phyloP scores from a whole-genome alignment of 2,113 vertebrate genomes.

The Silurus meridionalis region DNA sequence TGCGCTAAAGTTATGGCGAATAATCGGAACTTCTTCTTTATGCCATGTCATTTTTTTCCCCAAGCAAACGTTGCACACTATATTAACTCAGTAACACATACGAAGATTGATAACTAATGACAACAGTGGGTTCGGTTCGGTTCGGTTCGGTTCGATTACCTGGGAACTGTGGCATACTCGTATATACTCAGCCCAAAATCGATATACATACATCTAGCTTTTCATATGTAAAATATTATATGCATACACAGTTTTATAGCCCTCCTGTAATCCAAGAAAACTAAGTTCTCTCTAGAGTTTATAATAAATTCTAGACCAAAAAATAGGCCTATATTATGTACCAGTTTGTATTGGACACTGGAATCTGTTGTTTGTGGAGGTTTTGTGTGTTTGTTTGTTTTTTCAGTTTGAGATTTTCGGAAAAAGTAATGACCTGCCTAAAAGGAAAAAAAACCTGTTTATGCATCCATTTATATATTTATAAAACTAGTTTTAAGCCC shows the following conservation, averaged over 20 bases:
- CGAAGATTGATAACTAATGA: neutral
- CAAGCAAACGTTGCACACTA: neutral
- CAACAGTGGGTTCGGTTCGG: neutral
- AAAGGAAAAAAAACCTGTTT: too few relatives aligned
- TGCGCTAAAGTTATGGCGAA: neutral
- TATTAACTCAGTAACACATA: neutral
- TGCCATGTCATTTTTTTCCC: too few relatives aligned
- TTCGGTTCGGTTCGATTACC: too few relatives aligned
- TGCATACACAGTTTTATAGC: neutral
- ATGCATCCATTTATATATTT: too few relatives aligned
- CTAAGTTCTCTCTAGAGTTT: neutral
- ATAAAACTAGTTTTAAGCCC: too few relatives aligned
- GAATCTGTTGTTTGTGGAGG: too few relatives aligned
- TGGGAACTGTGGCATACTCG: too few relatives aligned
- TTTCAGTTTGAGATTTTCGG: too few relatives aligned
- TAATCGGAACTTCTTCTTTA: neutral
- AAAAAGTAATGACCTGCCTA: too few relatives aligned
- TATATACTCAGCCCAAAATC: neutral
- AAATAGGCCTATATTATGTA: neutral
- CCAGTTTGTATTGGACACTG: too few relatives aligned
- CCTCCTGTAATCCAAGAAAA: neutral
- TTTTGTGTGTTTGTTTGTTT: too few relatives aligned
- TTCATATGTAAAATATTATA: neutral
- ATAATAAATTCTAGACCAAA: neutral
- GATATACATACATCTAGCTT: neutral